Percentiles rank a stretch among this genome's conserved stretches.
Conservation (phyloP, 1,140 invertebrate species). For the Caenorhabditis briggsae region DNA sequence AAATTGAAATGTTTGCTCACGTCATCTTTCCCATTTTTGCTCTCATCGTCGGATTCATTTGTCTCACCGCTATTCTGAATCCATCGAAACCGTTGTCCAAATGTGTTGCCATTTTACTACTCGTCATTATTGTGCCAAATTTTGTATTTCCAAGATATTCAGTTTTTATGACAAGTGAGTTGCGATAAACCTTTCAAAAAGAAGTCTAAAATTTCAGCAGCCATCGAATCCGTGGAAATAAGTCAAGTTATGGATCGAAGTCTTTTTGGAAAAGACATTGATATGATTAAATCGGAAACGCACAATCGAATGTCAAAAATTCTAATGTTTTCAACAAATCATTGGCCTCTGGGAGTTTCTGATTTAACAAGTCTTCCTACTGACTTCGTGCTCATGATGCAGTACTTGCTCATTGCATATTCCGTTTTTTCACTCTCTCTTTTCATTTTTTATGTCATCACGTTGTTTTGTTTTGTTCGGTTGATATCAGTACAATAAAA, state of each 20-base stretch:
- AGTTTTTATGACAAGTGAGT: slow-evolving; percentile 42
- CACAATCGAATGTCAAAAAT: slow-evolving; percentile 46
- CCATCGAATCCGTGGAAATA: slow-evolving; percentile 46
- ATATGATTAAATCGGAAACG: slow-evolving; percentile 40
- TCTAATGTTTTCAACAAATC: slow-evolving; percentile 33
- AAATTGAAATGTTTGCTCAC: slow-evolving; percentile 49
- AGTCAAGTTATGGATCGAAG: slow-evolving; percentile 52
- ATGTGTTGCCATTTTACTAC: slow-evolving; percentile 37
- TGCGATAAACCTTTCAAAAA: not conserved
- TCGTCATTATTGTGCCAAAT: slow-evolving; percentile 47
- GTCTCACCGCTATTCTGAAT: slow-evolving; percentile 50
- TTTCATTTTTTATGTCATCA: slow-evolving; percentile 53
- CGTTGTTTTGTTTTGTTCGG: slow-evolving; percentile 50
- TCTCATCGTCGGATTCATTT: slow-evolving; percentile 47
- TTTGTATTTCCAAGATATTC: slow-evolving; percentile 41
- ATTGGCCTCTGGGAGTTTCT: slow-evolving; percentile 36
- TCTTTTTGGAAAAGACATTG: slow-evolving; percentile 13
- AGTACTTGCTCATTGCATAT: slow-evolving; percentile 39
- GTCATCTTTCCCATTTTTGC: slow-evolving; percentile 43
- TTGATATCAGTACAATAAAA: slow-evolving; percentile 45
- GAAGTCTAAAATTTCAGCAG: not conserved
- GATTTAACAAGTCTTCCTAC: slow-evolving; percentile 50
- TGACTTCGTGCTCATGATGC: slow-evolving; percentile 49
- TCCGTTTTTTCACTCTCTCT: slow-evolving; percentile 32
- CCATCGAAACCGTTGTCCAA: slow-evolving; percentile 30